A percentile compares a stretch with the other conserved stretches of the same genome.
These are phyloP conservation scores for Cyaniris semiargus DNA, from an alignment of 2,888 invertebrate genomes.

Conservation along the genomic window DNA sequence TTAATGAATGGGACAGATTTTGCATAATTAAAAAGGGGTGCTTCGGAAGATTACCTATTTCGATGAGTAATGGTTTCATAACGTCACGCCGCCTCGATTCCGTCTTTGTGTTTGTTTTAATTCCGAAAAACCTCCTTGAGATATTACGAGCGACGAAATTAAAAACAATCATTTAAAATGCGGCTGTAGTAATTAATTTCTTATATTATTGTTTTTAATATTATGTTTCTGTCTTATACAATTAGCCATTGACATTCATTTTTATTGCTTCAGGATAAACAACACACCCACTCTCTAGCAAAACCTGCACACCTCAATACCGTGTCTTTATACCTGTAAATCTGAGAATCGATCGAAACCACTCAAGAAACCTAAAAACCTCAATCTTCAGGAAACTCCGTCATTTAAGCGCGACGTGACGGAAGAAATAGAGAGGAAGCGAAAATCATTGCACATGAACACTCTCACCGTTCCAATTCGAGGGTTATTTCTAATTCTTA, in stretches of 20 bases:
- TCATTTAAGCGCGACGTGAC: conserved; percentile 48
- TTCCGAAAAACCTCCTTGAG: conserved; percentile 36
- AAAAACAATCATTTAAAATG: conserved; percentile 3
- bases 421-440: conserved; percentile 44
- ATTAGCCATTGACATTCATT: too few relatives aligned
- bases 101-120: conserved; percentile 45
- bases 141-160: conserved; percentile 33
- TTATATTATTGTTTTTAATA: neutral
- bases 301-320: too few relatives aligned
- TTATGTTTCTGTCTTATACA: too few relatives aligned
- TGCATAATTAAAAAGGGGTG: conserved; percentile 77
- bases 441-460: conserved; percentile 46
- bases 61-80: conserved; percentile 65
- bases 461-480: conserved; percentile 37
- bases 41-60: conserved; percentile 70
- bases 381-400: conserved; percentile 42
- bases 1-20: conserved; percentile 72
- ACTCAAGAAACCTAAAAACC: conserved; percentile 41
- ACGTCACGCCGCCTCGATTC: conserved; percentile 44
- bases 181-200: neutral
- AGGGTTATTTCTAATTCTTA: neutral
- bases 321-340: neutral
- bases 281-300: too few relatives aligned
- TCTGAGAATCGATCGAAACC: conserved; percentile 33
- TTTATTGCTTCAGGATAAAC: too few relatives aligned